Conservation (phyloP, 2,113 vertebrate genomes). For the Corythornis vintsioides region DNA sequence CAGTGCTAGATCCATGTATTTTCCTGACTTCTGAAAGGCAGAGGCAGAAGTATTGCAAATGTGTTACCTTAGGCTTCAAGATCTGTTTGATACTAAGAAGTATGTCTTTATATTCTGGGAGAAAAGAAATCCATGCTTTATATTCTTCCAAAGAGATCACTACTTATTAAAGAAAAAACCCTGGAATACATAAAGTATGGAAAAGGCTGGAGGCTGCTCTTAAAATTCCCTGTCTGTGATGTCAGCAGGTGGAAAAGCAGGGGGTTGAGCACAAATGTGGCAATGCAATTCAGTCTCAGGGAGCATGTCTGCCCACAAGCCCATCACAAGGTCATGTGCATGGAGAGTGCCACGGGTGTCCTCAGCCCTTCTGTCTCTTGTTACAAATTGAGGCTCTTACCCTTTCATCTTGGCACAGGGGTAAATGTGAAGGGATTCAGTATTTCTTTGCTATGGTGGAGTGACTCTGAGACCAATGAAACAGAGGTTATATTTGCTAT, state of each 20-base stretch:
- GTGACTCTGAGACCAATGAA: neutral
- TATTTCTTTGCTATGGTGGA: neutral
- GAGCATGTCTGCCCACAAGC: neutral
- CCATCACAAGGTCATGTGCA: fast-evolving
- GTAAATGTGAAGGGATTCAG: neutral
- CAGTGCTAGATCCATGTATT: neutral
- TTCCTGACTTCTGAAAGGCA: conserved; percentile 1
- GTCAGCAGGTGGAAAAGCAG: neutral
- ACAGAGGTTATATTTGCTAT: neutral
- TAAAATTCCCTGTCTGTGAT: neutral
- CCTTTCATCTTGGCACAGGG: neutral
- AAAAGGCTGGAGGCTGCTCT: neutral
- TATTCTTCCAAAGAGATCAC: neutral
- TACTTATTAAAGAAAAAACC: neutral
- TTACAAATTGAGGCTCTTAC: neutral
- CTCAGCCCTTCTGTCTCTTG: neutral
- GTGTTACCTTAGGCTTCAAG: conserved; percentile 29
- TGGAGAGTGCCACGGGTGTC: fast-evolving
- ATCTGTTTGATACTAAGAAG: neutral
- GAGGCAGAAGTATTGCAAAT: neutral
- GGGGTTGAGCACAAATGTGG: neutral
- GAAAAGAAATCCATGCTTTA: conserved; percentile 20
- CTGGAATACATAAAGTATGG: fast-evolving
- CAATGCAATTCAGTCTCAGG: neutral
- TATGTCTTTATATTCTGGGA: conserved; percentile 5